These are phyloP conservation scores for Steinernema khuongi DNA, from an alignment of 1,140 invertebrate species.

Conservation along the genomic window DNA sequence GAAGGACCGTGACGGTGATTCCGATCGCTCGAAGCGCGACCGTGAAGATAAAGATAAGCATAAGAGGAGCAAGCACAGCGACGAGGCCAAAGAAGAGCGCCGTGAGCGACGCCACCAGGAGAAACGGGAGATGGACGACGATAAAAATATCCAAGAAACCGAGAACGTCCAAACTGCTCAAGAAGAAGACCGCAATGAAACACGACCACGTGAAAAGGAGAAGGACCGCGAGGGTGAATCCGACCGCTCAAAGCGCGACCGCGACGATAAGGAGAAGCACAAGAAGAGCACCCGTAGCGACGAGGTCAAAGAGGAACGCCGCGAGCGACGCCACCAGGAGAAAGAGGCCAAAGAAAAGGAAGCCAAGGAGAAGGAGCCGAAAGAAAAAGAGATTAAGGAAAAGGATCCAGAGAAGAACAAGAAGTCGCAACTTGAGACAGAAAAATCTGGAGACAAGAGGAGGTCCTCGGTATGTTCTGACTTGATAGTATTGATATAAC, in stretches of 20 bases:
- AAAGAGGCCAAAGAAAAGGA: constrained; percentile 7
- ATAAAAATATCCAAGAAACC: neutral
- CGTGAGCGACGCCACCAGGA: no score
- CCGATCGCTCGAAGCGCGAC: neutral
- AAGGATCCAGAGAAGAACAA: neutral
- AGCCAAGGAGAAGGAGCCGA: neutral
- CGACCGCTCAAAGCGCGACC: constrained; percentile 18
- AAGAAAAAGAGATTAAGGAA: neutral
- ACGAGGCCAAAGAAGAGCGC: no score
- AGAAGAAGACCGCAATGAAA: neutral
- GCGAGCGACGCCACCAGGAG: neutral
- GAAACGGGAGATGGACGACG: neutral
- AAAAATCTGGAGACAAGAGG: neutral
- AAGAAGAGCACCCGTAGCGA: neutral
- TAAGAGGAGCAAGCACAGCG: neutral
- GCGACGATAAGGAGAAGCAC: constrained; percentile 14
- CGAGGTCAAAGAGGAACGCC: constrained; percentile 14
- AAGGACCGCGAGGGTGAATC: constrained; percentile 15
- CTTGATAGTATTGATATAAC: neutral
- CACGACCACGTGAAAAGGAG: neutral
- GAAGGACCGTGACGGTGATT: neutral
- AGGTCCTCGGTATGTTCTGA: neutral
- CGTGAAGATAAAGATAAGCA: neutral
- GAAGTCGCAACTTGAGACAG: neutral
- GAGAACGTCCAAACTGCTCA: neutral